Base-by-base conservation (phyloP, 2,797 vertebrate species). In the Sebastes ruberrimus region DNA sequence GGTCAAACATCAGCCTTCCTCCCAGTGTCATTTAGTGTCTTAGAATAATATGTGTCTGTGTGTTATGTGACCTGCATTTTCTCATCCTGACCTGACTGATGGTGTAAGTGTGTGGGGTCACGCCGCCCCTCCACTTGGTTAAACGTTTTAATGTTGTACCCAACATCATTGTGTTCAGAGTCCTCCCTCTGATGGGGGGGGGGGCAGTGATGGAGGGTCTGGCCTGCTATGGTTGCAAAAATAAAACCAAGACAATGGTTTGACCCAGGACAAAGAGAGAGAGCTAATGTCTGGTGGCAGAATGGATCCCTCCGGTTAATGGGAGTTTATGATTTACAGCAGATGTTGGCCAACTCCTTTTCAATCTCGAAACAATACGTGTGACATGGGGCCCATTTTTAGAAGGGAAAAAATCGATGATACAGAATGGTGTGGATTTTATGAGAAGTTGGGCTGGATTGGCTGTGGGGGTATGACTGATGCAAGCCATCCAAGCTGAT, bases 61-160 rank as follows among this genome's bases (percentile, higher is more conserved):
- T 78, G 75, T 81, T 86, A 76, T 28, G 33, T 90, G 92, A 92
- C 90, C 92, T 90, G 91, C 69, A 93, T 93, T 93, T 94, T 89
- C 93, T 90, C 83, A 74, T 82, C 76, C 59, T 86, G 92, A 91
- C 91, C 93, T 30, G 49, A 18, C 63, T n/a, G 84, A 80, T 71
- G 27, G 27, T 55, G 74, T n/a, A 30, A 66, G 69, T 20, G 4
- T 18, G 70, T 46, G 78, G 49, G 88, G 87, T 83, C 79, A 79
- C 23, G 6, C 49, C n/a, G 68, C 55, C 65, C 77, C 82, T 81
- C 64, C 28, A 74, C 81, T 82, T 57, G 74, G 73, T 88, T 91
- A 86, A 92, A 84, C 25, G 71, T 86, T 93, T 93, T 89, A 91
- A 91, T 93, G 89, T 62, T 83, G 57, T 82, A 81, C 77, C 71